A percentile compares a stretch with the other conserved stretches of the same genome.
Conservation (phyloP, 2,113 vertebrate species). For the Rhizomys pruinosus region DNA sequence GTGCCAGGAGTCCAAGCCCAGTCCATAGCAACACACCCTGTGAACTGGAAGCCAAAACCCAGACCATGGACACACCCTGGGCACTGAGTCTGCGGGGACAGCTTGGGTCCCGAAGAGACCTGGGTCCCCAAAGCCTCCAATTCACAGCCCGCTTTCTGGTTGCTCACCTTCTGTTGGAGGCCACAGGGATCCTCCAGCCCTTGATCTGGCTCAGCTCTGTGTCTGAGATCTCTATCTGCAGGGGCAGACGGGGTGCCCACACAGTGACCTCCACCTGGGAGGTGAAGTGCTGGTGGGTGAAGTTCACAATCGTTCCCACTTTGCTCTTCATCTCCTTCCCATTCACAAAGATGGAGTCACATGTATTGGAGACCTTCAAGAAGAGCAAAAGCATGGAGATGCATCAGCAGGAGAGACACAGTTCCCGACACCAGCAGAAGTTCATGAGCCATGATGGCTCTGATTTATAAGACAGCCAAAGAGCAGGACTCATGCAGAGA, state of each 20-base stretch:
- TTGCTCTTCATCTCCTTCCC: slow-evolving; percentile 97
- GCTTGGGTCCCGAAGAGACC: neutral
- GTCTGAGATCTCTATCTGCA: slow-evolving; percentile 97
- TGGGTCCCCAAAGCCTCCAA: neutral
- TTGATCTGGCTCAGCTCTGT: slow-evolving; percentile 98
- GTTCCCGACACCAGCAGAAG: neutral
- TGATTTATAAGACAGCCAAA: slow-evolving; percentile 55
- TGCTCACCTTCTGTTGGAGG: slow-evolving; percentile 92
- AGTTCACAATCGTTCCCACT: slow-evolving; percentile 93
- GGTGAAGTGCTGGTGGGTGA: slow-evolving; percentile 95
- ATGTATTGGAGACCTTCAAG: slow-evolving; percentile 91
- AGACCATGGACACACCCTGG: accelerated
- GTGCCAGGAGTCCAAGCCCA: neutral
- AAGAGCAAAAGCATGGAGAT: neutral
- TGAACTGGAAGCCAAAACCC: neutral
- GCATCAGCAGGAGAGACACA: neutral
- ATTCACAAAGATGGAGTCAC: slow-evolving; percentile 94
- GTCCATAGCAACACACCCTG: neutral
- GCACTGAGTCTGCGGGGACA: neutral
- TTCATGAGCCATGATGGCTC: neutral
- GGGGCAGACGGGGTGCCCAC: slow-evolving; percentile 94
- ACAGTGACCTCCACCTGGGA: slow-evolving; percentile 93
- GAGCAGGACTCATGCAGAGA: slow-evolving; percentile 60
- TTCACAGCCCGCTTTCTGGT: accelerated
- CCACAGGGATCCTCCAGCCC: slow-evolving; percentile 96